Conservation (phyloP, 2,888 invertebrate species). For the Cynaeus angustus region DNA sequence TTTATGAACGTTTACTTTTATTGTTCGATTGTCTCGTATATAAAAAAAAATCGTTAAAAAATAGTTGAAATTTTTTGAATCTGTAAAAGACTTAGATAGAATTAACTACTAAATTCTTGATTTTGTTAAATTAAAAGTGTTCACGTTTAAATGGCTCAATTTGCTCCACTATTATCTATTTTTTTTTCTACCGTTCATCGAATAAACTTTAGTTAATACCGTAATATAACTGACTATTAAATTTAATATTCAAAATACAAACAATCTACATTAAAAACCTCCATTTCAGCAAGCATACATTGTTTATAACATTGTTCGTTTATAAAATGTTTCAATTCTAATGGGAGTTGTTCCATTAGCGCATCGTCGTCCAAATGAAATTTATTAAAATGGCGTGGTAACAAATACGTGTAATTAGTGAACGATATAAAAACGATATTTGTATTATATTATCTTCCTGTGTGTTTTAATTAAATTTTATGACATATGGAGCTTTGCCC, state of each 20-base stretch:
- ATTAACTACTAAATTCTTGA: no score
- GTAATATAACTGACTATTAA: no score
- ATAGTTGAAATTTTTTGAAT: no score
- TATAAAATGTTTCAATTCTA: background rate
- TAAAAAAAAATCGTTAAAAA: no score
- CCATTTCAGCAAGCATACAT: background rate
- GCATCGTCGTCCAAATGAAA: slow-evolving; percentile 5
- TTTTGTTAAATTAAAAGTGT: no score
- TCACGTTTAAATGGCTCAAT: no score
- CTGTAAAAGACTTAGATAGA: no score
- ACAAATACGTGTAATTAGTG: slow-evolving; percentile 3
- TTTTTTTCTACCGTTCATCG: no score
- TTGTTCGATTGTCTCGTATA: no score
- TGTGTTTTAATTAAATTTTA: slow-evolving; percentile 6
- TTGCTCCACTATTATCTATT: no score
- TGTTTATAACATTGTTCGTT: slow-evolving; percentile 1
- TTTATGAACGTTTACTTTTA: no score
- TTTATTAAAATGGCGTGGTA: slow-evolving; percentile 7
- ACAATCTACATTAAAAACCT: background rate
- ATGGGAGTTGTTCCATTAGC: slow-evolving; percentile 9
- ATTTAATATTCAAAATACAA: background rate
- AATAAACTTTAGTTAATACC: no score
- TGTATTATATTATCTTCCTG: slow-evolving; percentile 1
- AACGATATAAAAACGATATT: slow-evolving; percentile 9
- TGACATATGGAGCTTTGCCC: background rate